These are phyloP conservation scores for Actias luna DNA, from an alignment of 2,888 invertebrate species.

Conservation along the genomic window DNA sequence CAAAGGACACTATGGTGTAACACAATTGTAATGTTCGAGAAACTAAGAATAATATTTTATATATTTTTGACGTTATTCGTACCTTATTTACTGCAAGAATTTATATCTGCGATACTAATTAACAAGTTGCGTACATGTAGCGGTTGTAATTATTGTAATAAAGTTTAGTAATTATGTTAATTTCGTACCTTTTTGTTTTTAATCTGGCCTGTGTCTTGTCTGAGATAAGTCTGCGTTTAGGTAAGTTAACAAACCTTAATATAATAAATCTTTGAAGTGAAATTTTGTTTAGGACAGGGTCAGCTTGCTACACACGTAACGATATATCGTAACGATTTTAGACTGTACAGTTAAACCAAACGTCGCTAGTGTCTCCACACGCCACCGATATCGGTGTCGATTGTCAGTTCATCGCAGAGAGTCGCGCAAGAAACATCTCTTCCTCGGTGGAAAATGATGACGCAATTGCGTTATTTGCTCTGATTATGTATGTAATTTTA, in stretches of 20 bases:
- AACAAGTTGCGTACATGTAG: slow-evolving; percentile 57
- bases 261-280: no score
- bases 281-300: no score
- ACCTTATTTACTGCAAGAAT: slow-evolving; percentile 71
- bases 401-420: no score
- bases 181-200: slow-evolving; percentile 48
- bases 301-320: no score
- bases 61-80: slow-evolving; percentile 62
- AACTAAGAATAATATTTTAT: slow-evolving; percentile 67
- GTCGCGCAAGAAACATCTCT: no score
- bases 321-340: no score
- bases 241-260: slow-evolving; percentile 47
- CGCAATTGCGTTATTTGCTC: no score
- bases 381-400: no score
- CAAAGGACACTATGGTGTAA: slow-evolving; percentile 14
- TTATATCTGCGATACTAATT: slow-evolving; percentile 65
- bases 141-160: slow-evolving; percentile 46
- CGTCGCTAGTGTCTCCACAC: no score
- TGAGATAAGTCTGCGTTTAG: slow-evolving; percentile 63
- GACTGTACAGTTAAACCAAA: no score
- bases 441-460: no score
- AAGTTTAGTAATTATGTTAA: slow-evolving; percentile 39
- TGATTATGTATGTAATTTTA: no score
- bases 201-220: slow-evolving; percentile 57
- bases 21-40: slow-evolving; percentile 54